Evolutionary conservation across 1,140 invertebrate genomes (phyloP).

Genomic region (Platorchestia sp.): DNA sequence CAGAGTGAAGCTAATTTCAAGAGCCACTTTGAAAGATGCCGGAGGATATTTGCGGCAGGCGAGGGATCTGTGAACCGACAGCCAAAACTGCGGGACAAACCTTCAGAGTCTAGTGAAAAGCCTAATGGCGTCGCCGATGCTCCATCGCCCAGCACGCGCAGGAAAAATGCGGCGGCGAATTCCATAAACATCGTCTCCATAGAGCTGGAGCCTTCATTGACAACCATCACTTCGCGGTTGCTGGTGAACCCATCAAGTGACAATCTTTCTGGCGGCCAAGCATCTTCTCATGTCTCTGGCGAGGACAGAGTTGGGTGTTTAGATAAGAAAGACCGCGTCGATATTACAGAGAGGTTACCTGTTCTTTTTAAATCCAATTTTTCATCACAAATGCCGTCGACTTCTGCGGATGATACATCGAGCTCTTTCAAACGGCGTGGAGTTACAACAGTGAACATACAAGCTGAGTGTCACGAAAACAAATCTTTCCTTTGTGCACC

Average conservation of each 20-base stretch:
- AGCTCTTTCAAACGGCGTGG: background rate
- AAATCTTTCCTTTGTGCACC: too few relatives aligned
- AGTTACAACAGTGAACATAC: slow-evolving; percentile 23
- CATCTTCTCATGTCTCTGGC: background rate
- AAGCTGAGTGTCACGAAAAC: background rate
- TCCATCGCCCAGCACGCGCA: background rate
- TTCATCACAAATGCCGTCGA: slow-evolving; percentile 40
- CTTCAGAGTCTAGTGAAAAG: background rate
- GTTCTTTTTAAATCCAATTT: background rate
- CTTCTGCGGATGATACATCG: background rate
- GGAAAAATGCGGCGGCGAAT: background rate
- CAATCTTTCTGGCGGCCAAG: background rate
- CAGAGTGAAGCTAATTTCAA: background rate
- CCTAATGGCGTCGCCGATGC: background rate
- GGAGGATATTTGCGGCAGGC: background rate
- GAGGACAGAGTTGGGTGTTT: background rate
- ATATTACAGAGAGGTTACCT: background rate
- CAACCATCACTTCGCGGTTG: slow-evolving; percentile 20
- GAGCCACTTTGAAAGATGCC: slow-evolving; percentile 17
- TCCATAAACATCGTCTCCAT: slow-evolving; percentile 28
- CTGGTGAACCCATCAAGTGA: background rate
- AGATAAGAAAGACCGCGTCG: background rate
- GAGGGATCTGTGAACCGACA: background rate
- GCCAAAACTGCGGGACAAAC: background rate
- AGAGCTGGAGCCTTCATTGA: slow-evolving; percentile 8